phyloP scores from a whole-genome alignment of 2,888 invertebrate genomes.

The Pomacea canaliculata region DNA sequence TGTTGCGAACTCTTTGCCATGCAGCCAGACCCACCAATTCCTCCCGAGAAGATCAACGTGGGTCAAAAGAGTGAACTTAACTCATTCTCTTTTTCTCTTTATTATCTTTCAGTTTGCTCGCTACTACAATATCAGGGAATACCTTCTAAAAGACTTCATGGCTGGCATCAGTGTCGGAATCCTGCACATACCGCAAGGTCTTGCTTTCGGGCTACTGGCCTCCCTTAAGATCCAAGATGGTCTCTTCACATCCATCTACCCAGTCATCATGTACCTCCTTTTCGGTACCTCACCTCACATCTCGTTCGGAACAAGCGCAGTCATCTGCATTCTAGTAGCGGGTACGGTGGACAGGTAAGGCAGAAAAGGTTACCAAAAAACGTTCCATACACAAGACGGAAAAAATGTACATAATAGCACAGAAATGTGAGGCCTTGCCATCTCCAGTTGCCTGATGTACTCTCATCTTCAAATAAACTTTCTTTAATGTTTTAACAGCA shows the following conservation, averaged over 20 bases:
- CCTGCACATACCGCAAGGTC: conserved; percentile 67
- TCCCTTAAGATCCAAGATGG: conserved; percentile 62
- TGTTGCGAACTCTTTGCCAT: too few species aligned
- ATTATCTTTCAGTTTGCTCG: conserved; percentile 44
- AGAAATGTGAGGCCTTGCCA: too few species aligned
- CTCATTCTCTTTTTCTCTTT: not conserved
- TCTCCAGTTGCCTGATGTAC: too few species aligned
- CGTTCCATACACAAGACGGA: too few species aligned
- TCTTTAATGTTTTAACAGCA: too few species aligned
- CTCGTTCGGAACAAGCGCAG: conserved; percentile 64
- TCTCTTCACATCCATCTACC: conserved; percentile 63
- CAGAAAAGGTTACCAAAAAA: too few species aligned
- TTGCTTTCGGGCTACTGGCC: conserved; percentile 61
- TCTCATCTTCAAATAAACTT: too few species aligned
- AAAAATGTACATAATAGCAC: too few species aligned
- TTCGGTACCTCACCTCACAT: conserved; percentile 63
- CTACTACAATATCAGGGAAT: conserved; percentile 59
- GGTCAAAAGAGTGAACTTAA: too few species aligned
- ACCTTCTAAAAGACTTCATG: conserved; percentile 56
- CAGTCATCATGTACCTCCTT: conserved; percentile 58
- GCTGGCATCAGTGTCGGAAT: conserved; percentile 66
- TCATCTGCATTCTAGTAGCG: conserved; percentile 65
- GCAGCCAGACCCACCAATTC: too few species aligned
- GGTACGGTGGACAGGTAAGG: conserved; percentile 37
- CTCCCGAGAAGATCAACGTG: too few species aligned